Percentiles rank a stretch among this genome's conserved stretches.
Conservation (phyloP, 2,113 vertebrate species). For the Dipodomys merriami region DNA sequence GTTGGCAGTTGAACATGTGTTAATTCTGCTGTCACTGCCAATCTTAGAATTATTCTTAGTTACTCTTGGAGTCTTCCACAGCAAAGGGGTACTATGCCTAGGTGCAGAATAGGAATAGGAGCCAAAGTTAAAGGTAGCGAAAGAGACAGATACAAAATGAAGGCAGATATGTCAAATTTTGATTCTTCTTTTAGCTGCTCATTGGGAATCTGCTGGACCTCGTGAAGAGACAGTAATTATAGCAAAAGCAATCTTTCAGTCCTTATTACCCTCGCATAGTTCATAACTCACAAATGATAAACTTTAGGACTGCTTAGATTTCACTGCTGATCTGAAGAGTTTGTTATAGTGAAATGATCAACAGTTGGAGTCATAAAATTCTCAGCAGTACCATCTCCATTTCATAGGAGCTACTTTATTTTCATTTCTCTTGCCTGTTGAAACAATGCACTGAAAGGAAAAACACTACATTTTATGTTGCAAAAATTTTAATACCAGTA, state of each 20-base stretch:
- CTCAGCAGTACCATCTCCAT: not conserved
- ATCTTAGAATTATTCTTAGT: too few species aligned
- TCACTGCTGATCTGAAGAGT: not conserved
- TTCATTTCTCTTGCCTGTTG: not conserved
- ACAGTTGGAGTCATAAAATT: not conserved
- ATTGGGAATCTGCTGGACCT: rapidly evolving
- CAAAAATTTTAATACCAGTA: not conserved
- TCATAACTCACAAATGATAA: not conserved
- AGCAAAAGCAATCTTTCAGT: not conserved
- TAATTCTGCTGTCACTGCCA: too few species aligned
- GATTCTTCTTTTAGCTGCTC: not conserved
- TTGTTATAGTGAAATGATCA: not conserved
- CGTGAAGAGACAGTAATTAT: not conserved
- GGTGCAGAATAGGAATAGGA: too few species aligned
- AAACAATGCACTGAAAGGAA: not conserved
- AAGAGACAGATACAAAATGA: not conserved
- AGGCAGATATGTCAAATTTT: not conserved
- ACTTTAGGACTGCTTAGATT: not conserved
- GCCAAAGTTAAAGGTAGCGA: too few species aligned
- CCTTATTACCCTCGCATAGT: not conserved
- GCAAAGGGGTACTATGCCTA: too few species aligned
- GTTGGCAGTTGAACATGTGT: too few species aligned
- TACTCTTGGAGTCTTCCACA: too few species aligned
- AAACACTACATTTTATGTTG: not conserved
- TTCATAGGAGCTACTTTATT: not conserved